These are phyloP conservation scores for Leucoma salicis DNA, from an alignment of 2,888 invertebrate genomes.

Conservation along the genomic window DNA sequence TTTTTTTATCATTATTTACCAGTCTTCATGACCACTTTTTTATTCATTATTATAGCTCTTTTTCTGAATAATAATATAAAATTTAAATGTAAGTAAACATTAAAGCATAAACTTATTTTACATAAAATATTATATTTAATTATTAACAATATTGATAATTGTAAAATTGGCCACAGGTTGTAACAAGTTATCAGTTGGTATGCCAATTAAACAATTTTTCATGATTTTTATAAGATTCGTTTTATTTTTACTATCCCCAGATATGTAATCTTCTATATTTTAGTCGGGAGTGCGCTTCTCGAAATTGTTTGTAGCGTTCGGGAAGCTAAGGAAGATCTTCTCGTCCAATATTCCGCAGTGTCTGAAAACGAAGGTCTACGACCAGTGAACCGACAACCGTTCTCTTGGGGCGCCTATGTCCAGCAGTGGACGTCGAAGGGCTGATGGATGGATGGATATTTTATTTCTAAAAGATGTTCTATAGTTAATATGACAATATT, in stretches of 20 bases:
- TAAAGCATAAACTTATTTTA: constrained; percentile 81
- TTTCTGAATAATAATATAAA: constrained; percentile 78
- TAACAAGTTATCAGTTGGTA: constrained; percentile 80
- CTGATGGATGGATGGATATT: too few species aligned
- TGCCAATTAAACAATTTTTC: constrained; percentile 82
- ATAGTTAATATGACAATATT: too few species aligned
- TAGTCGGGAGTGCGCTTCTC: too few species aligned
- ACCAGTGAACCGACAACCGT: too few species aligned
- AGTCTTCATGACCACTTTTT: constrained; percentile 66
- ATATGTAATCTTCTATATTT: too few species aligned
- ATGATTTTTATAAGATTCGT: constrained; percentile 74
- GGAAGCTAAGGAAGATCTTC: too few species aligned
- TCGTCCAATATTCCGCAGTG: too few species aligned
- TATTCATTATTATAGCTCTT: constrained; percentile 67
- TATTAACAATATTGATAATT: constrained; percentile 81
- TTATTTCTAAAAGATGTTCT: too few species aligned
- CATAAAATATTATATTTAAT: constrained; percentile 82
- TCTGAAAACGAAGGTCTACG: too few species aligned
- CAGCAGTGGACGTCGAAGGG: too few species aligned
- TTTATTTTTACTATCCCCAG: constrained; percentile 48
- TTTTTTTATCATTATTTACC: constrained; percentile 69
- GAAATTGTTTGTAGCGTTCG: too few species aligned
- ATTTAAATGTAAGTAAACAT: constrained; percentile 81
- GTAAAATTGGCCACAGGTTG: constrained; percentile 82
- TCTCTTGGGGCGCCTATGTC: too few species aligned